phyloP scores from a whole-genome alignment of 2,113 vertebrate species.

The Acrocephalus kingi region DNA sequence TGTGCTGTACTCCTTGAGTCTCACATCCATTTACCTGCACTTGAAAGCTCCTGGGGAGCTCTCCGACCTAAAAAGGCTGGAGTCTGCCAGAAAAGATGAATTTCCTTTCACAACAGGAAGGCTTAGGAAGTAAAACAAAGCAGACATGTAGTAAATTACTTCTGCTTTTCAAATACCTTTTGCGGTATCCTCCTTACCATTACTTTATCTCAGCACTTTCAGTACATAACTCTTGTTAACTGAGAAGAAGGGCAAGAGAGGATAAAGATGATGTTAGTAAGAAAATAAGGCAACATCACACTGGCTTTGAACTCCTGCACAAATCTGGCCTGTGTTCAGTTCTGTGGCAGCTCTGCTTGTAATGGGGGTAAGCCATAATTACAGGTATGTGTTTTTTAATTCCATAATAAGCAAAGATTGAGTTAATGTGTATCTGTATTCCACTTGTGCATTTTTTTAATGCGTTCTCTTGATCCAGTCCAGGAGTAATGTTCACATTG shows the following conservation, averaged over 20 bases:
- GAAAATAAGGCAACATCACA: conserved; percentile 49
- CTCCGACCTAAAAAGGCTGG: conserved; percentile 51
- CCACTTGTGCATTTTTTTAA: neutral
- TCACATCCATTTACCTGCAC: conserved; percentile 71
- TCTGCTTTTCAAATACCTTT: conserved; percentile 68
- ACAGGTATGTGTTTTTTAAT: conserved; percentile 52
- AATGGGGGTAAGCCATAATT: conserved; percentile 51
- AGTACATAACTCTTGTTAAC: conserved; percentile 70
- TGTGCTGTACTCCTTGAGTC: conserved; percentile 19
- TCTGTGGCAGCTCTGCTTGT: conserved; percentile 57
- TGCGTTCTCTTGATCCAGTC: neutral
- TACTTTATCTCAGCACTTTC: conserved; percentile 77
- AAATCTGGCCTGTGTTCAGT: conserved; percentile 37
- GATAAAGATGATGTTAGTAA: conserved; percentile 74
- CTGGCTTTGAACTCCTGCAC: conserved; percentile 49
- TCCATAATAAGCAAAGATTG: conserved; percentile 51
- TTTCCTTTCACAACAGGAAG: conserved; percentile 75
- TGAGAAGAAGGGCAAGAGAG: conserved; percentile 70
- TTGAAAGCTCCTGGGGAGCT: conserved; percentile 60
- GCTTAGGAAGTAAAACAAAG: conserved; percentile 76
- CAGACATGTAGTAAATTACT: conserved; percentile 76
- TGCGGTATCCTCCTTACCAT: conserved; percentile 70
- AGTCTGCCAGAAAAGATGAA: conserved; percentile 74
- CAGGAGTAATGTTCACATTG: neutral
- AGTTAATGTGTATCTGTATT: conserved; percentile 29